Percentiles rank a stretch among this genome's conserved stretches.
These are phyloP conservation scores for Catostylus mosaicus DNA, from an alignment of 30 jellyfish, hydroid and myxozoan genomes.

Conservation along the genomic window DNA sequence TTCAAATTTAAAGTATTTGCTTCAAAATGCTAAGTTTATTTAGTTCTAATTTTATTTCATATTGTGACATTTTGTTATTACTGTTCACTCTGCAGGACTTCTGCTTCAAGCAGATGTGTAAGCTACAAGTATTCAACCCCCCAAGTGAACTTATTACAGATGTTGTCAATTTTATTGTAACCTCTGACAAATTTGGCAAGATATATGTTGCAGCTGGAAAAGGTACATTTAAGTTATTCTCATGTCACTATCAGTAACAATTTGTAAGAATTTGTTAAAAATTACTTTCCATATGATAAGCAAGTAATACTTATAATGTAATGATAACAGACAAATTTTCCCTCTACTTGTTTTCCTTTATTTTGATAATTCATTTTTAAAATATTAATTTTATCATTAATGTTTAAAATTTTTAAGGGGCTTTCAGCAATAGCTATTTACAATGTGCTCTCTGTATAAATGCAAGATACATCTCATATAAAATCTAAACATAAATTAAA, in stretches of 20 bases:
- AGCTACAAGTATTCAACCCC: constrained; percentile 41
- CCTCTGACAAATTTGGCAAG: constrained; percentile 73
- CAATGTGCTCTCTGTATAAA: too few relatives aligned
- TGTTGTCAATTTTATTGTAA: constrained; percentile 57
- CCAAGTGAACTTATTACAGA: constrained; percentile 49
- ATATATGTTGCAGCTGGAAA: constrained; percentile 76
- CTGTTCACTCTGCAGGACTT: constrained; percentile 25
- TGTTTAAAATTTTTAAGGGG: too few relatives aligned
- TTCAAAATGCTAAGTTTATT: too few relatives aligned
- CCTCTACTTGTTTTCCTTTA: too few relatives aligned
- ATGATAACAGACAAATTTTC: too few relatives aligned
- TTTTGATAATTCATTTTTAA: too few relatives aligned
- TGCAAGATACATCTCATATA: too few relatives aligned
- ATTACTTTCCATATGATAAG: not conserved
- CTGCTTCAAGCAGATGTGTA: constrained; percentile 75
- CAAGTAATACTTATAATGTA: not conserved
- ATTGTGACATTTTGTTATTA: not conserved
- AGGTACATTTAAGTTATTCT: constrained; percentile 62
- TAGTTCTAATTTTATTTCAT: too few relatives aligned
- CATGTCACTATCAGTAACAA: not conserved
- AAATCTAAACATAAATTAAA: too few relatives aligned
- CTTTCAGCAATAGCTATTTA: too few relatives aligned
- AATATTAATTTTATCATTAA: too few relatives aligned
- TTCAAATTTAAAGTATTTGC: too few relatives aligned
- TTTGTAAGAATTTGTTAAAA: not conserved